Conservation (phyloP, 2,797 vertebrate species). For the Syncerus caffer region DNA sequence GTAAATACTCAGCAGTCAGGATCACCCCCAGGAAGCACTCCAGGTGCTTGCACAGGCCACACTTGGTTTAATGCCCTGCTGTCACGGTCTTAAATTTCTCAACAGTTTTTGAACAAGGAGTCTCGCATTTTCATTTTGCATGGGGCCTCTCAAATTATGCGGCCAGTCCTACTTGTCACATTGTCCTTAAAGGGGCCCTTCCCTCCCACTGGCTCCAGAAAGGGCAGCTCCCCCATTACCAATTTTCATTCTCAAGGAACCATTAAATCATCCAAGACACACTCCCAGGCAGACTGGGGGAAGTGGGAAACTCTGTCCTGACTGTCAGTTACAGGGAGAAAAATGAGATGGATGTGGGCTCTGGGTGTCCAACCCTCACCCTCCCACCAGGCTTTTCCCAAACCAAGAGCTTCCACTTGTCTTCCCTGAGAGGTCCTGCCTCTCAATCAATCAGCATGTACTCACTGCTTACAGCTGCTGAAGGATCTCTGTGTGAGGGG, state of each 20-base stretch:
- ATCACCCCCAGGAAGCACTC: conserved; percentile 56
- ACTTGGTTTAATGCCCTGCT: neutral
- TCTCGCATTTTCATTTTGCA: neutral
- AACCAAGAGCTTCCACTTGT: neutral
- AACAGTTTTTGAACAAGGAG: neutral
- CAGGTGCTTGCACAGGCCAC: neutral
- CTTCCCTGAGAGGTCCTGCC: neutral
- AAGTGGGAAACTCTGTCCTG: neutral
- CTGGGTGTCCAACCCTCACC: neutral
- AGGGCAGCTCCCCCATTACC: neutral
- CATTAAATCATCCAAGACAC: neutral
- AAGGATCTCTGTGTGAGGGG: neutral
- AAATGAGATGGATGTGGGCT: neutral
- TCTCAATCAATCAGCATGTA: neutral
- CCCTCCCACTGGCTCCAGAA: neutral
- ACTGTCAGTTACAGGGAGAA: neutral
- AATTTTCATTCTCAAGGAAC: neutral
- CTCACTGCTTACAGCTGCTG: neutral
- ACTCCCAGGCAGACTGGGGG: too few species aligned
- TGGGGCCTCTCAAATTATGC: neutral
- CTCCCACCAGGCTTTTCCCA: neutral
- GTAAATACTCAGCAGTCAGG: conserved; percentile 68
- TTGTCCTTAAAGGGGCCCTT: neutral
- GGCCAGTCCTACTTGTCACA: neutral
- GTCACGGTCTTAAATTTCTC: neutral